These are phyloP conservation scores for Phymatocera aterrima DNA, from an alignment of 2,888 invertebrate genomes.

Conservation along the genomic window DNA sequence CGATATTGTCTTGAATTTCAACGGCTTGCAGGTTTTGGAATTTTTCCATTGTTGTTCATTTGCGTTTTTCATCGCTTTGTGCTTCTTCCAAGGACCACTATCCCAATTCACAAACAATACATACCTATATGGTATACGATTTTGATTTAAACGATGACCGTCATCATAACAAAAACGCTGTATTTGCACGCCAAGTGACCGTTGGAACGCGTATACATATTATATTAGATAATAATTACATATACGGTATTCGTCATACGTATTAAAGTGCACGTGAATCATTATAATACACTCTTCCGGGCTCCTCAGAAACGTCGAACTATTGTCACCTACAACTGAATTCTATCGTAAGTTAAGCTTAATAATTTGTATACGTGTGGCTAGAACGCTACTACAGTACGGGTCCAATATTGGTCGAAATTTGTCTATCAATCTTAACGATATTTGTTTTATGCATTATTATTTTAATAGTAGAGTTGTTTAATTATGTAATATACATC, in stretches of 20 bases:
- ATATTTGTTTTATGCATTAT: too few relatives aligned
- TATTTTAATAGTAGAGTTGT: too few relatives aligned
- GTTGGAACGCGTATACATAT: background rate
- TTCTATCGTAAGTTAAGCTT: constrained; percentile 1
- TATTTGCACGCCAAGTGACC: background rate
- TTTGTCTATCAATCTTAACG: background rate
- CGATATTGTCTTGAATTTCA: background rate
- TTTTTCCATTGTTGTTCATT: background rate
- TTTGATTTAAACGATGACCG: background rate
- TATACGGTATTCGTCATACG: background rate
- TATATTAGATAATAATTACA: too few relatives aligned
- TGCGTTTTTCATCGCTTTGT: background rate
- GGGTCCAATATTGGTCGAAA: background rate
- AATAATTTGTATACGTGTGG: background rate
- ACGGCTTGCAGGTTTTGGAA: background rate
- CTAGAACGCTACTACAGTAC: background rate
- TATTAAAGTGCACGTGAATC: background rate
- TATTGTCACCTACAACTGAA: background rate
- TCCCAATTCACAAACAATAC: background rate
- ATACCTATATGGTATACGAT: background rate
- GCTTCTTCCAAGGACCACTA: constrained; percentile 27
- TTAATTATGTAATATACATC: too few relatives aligned
- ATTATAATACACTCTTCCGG: constrained; percentile 33
- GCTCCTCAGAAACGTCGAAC: constrained; percentile 45
- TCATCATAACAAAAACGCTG: background rate